Percentiles rank a stretch among this genome's conserved stretches.
Evolutionary conservation across 64 coral and sea anemone genomes (phyloP).

Genomic region (Stichodactyla mertensii): DNA sequence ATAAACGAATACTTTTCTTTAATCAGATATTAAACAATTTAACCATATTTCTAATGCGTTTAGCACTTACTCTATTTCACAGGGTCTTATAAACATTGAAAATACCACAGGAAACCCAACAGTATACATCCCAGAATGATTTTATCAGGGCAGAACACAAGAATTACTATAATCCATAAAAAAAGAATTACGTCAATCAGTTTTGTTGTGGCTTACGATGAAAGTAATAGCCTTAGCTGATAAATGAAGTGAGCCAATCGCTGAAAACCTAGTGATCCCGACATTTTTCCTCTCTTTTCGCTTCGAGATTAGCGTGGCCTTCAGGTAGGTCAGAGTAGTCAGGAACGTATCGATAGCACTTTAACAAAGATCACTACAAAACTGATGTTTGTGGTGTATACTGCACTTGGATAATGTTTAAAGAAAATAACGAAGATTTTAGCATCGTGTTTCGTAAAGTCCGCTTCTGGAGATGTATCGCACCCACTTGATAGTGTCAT

Average conservation of each 20-base stretch:
- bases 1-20: neutral
- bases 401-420: neutral
- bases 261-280: too few species aligned
- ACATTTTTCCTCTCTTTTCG: too few species aligned
- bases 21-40: neutral
- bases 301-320: too few species aligned
- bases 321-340: too few species aligned
- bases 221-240: too few species aligned
- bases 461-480: conserved; percentile 96
- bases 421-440: neutral
- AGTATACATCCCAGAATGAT: neutral
- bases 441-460: conserved; percentile 94
- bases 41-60: neutral
- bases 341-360: too few species aligned
- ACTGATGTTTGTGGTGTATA: neutral
- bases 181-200: neutral
- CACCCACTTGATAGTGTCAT: conserved; percentile 99
- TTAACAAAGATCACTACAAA: neutral
- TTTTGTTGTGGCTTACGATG: neutral
- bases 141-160: neutral
- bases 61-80: neutral
- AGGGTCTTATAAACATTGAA: neutral
- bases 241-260: too few species aligned
- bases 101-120: neutral
- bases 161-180: neutral